Evolutionary conservation across 2,888 invertebrate species (phyloP).

Genomic region (Thymelicus sylvestris): DNA sequence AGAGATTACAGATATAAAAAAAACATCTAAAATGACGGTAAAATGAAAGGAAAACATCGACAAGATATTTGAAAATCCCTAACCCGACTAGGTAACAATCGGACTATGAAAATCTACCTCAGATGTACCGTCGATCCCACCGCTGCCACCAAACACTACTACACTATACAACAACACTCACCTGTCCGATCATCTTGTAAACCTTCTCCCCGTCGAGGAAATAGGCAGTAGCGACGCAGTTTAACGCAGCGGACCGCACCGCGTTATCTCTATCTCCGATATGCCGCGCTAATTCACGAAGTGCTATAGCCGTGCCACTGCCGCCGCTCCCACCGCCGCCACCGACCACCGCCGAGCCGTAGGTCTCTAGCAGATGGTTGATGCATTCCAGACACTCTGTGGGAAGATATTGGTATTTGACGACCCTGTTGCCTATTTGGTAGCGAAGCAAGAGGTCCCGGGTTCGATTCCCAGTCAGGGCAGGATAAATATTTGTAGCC

Average conservation of each 20-base stretch:
- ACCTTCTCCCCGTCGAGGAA: conserved; percentile 95
- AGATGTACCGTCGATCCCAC: no score
- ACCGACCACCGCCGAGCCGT: conserved; percentile 93
- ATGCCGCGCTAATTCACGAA: conserved; percentile 96
- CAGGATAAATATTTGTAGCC: no score
- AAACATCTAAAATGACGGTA: no score
- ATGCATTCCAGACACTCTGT: conserved; percentile 96
- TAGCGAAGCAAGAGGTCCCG: no score
- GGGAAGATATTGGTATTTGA: background rate
- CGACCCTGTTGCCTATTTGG: no score
- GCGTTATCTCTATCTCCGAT: conserved; percentile 98
- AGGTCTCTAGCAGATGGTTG: conserved; percentile 92
- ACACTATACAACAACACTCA: conserved; percentile 57
- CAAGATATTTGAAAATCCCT: no score
- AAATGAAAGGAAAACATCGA: no score
- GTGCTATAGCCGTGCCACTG: conserved; percentile 89
- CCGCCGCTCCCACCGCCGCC: conserved; percentile 86
- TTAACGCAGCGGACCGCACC: conserved; percentile 97
- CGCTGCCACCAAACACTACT: no score
- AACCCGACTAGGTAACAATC: no score
- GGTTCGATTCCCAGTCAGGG: no score
- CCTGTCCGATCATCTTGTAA: conserved; percentile 95
- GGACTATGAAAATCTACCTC: no score
- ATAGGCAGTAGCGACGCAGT: conserved; percentile 96
- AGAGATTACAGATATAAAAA: no score